Percentiles rank a stretch among this genome's conserved stretches.
Conservation (phyloP, 2,888 invertebrate genomes). For the Mesodorylaimus sp. region DNA sequence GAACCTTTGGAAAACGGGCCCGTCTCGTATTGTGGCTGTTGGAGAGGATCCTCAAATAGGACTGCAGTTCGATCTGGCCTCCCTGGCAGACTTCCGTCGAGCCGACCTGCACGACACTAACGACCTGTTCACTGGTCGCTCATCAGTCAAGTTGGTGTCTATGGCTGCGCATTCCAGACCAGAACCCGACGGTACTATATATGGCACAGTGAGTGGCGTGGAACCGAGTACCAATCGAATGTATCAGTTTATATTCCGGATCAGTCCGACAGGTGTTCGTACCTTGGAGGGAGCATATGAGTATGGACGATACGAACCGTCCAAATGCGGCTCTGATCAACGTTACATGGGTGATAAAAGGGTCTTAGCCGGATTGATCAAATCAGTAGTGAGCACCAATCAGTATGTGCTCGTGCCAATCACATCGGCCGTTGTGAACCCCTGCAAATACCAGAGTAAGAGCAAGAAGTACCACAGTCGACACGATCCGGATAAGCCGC, state of each 20-base stretch:
- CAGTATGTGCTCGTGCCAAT: slow-evolving; percentile 26
- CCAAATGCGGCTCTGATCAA: too few species aligned
- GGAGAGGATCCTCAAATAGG: slow-evolving; percentile 16
- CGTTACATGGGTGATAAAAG: too few species aligned
- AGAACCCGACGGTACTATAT: slow-evolving; percentile 14
- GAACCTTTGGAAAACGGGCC: slow-evolving; percentile 27
- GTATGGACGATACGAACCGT: too few species aligned
- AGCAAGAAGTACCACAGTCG: neutral
- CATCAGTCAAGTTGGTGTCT: slow-evolving; percentile 22
- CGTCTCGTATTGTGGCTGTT: slow-evolving; percentile 20
- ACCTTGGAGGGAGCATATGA: too few species aligned
- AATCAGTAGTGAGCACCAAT: slow-evolving; percentile 26
- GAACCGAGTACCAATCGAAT: slow-evolving; percentile 26
- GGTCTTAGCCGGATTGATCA: slow-evolving; percentile 19
- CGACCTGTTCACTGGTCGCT: slow-evolving; percentile 21
- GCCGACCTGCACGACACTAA: slow-evolving; percentile 26
- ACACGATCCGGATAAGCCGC: too few species aligned
- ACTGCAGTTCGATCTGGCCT: slow-evolving; percentile 15
- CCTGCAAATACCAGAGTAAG: neutral
- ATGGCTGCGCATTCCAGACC: slow-evolving; percentile 26
- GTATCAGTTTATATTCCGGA: slow-evolving; percentile 26
- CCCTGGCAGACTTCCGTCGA: slow-evolving; percentile 23
- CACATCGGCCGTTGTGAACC: slow-evolving; percentile 16
- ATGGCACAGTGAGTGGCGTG: slow-evolving; percentile 27
- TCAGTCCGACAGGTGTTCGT: too few species aligned